Conservation (phyloP, 1,140 invertebrate species). For the Drosophila oshimai region DNA sequence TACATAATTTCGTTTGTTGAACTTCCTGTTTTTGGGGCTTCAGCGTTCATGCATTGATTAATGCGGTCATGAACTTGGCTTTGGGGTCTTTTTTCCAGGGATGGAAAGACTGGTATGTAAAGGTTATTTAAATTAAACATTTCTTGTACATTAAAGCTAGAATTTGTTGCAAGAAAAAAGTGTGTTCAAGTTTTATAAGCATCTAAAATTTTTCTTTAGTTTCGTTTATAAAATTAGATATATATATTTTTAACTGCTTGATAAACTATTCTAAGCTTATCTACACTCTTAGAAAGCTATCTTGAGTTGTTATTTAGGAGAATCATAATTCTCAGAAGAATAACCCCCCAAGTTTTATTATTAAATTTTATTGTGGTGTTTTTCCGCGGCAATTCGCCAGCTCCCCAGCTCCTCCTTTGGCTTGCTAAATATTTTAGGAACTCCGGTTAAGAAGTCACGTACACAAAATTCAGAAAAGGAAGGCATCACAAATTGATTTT, state of each 20-base stretch:
- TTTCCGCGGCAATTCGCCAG: background rate
- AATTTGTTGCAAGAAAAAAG: too few relatives aligned
- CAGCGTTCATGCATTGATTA: conserved; percentile 26
- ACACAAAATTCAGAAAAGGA: conserved; percentile 48
- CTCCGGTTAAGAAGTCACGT: conserved; percentile 56
- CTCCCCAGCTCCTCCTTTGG: background rate
- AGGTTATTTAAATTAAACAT: background rate
- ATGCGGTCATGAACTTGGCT: conserved; percentile 31
- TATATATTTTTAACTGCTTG: too few relatives aligned
- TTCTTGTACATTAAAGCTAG: too few relatives aligned
- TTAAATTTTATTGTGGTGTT: background rate
- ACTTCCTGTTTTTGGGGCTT: conserved; percentile 45
- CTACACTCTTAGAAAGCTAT: too few relatives aligned
- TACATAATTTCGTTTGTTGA: conserved; percentile 40
- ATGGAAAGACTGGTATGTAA: background rate
- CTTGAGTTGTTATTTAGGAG: background rate
- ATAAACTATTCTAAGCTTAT: too few relatives aligned
- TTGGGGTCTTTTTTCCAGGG: background rate
- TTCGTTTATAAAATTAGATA: too few relatives aligned
- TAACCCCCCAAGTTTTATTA: background rate
- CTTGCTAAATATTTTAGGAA: conserved; percentile 20
- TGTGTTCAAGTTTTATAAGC: too few relatives aligned
- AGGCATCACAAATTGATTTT: conserved; percentile 66
- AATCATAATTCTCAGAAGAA: background rate
- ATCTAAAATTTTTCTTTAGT: background rate